Evolutionary conservation across 2,797 vertebrate species (phyloP).

Genomic region (Crenuchus spilurus): DNA sequence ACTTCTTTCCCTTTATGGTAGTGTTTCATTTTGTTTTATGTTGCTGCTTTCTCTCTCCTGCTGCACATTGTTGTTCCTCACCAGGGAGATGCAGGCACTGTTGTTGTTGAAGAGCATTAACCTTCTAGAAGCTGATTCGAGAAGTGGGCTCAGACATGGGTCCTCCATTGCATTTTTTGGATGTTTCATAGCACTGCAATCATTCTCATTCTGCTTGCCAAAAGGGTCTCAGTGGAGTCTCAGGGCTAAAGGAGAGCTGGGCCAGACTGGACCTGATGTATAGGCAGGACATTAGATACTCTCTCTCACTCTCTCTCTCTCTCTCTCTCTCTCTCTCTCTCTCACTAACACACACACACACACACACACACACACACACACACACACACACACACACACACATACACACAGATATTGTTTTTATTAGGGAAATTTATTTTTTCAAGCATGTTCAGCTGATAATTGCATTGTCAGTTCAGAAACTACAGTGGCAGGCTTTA

Average conservation of each 20-base stretch:
- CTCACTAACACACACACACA: not conserved
- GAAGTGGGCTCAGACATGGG: slow-evolving; percentile 33
- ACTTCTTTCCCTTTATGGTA: not conserved
- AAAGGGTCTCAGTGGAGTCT: slow-evolving; percentile 37
- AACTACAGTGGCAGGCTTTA: too few species aligned
- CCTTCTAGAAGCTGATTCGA: slow-evolving; percentile 40
- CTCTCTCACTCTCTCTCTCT: not conserved
- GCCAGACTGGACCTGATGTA: slow-evolving; percentile 34
- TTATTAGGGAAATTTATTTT: too few species aligned
- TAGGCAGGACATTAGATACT: not conserved
- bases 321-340: not conserved
- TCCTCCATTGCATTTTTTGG: not conserved
- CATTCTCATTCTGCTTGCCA: too few species aligned
- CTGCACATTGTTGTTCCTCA: not conserved
- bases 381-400: too few species aligned
- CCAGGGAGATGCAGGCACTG: slow-evolving; percentile 36
- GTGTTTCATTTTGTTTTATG: not conserved
- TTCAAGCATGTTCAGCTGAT: too few species aligned
- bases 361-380: too few species aligned
- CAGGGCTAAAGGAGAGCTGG: slow-evolving; percentile 53
- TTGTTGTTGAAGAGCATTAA: slow-evolving; percentile 46
- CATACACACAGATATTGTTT: too few species aligned
- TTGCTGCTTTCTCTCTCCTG: not conserved
- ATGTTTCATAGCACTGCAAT: slow-evolving; percentile 18
- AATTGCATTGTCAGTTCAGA: too few species aligned